Conservation (phyloP, 2,797 vertebrate species). For the Kryptolebias ocellatus region DNA sequence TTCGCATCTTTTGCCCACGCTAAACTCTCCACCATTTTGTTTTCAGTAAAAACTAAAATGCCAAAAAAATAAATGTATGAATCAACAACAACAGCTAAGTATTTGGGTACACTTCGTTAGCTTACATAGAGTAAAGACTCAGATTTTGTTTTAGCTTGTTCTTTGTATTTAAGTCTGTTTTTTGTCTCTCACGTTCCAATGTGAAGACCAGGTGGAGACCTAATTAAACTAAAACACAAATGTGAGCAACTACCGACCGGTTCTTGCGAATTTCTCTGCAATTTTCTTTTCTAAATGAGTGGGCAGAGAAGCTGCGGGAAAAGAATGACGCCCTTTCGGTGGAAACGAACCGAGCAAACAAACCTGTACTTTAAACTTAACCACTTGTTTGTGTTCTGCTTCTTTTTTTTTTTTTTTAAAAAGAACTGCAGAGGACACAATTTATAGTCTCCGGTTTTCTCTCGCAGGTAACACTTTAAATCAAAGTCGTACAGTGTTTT, state of each 20-base stretch:
- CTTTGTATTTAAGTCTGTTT: constrained; percentile 28
- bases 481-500: constrained; percentile 8
- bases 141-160: constrained; percentile 10
- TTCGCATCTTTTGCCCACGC: too few species aligned
- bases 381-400: constrained; percentile 25
- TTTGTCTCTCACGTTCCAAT: constrained; percentile 59
- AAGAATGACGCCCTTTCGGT: constrained; percentile 36
- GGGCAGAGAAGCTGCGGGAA: constrained; percentile 27
- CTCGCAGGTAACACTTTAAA: constrained; percentile 8
- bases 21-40: too few species aligned
- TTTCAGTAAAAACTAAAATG: background rate
- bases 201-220: constrained; percentile 51
- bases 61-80: too few species aligned
- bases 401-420: constrained; percentile 1
- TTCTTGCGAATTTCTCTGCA: constrained; percentile 28
- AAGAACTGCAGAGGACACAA: background rate
- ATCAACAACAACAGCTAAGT: background rate
- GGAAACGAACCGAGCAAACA: constrained; percentile 30
- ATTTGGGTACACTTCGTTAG: background rate
- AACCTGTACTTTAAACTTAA: constrained; percentile 25
- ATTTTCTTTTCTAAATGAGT: constrained; percentile 21
- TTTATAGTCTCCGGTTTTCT: background rate
- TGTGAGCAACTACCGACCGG: constrained; percentile 31
- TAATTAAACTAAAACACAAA: constrained; percentile 36
- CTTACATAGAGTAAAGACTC: background rate